phyloP scores from a whole-genome alignment of 2,797 vertebrate genomes.

The Discoglossus pictus region DNA sequence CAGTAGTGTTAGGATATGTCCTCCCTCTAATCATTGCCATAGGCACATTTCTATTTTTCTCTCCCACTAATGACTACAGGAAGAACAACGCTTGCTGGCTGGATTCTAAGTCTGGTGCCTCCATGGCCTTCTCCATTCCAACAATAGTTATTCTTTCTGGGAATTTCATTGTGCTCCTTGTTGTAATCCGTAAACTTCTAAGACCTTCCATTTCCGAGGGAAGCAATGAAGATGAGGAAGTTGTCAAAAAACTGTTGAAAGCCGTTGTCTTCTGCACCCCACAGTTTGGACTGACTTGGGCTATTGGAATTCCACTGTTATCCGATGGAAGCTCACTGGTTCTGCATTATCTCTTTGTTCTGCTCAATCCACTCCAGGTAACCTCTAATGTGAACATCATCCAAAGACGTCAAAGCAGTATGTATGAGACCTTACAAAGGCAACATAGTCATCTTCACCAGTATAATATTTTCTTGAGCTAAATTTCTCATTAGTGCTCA shows the following conservation, averaged over 20 bases:
- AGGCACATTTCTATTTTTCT: slow-evolving; percentile 30
- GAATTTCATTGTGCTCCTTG: slow-evolving; percentile 32
- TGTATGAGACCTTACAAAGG: no score
- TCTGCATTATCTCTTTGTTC: slow-evolving; percentile 32
- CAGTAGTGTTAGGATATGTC: slow-evolving; percentile 20
- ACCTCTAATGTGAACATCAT: neutral
- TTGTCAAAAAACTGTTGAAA: slow-evolving; percentile 38
- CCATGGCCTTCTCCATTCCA: slow-evolving; percentile 17
- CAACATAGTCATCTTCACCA: no score
- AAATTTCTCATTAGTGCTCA: no score
- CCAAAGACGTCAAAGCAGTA: no score
- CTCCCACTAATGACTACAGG: slow-evolving; percentile 18
- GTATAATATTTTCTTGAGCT: no score
- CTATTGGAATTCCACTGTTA: slow-evolving; percentile 30
- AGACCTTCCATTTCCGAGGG: slow-evolving; percentile 39
- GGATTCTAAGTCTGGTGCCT: neutral
- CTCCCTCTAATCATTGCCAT: slow-evolving; percentile 16
- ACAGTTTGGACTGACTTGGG: slow-evolving; percentile 40
- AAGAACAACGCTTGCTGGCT: slow-evolving; percentile 23
- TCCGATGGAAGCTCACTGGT: slow-evolving; percentile 4
- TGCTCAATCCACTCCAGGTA: slow-evolving; percentile 38
- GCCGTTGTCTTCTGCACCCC: slow-evolving; percentile 35
- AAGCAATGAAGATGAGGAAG: slow-evolving; percentile 23
- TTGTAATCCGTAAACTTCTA: slow-evolving; percentile 34
- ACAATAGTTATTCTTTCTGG: slow-evolving; percentile 19